These are phyloP conservation scores for Plemyria rubiginata DNA, from an alignment of 2,888 invertebrate species.

Conservation along the genomic window DNA sequence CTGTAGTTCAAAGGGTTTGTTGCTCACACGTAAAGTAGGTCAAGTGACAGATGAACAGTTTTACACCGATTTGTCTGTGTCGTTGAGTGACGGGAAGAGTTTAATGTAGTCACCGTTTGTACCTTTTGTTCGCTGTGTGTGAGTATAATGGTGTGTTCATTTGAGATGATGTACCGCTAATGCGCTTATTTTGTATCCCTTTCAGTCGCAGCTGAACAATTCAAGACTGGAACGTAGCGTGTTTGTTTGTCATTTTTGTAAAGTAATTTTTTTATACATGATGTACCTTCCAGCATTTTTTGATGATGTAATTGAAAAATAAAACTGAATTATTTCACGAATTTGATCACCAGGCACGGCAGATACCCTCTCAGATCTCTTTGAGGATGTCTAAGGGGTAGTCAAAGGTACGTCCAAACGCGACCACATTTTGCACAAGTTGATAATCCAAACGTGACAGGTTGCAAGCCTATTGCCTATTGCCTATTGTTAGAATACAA, in stretches of 20 bases:
- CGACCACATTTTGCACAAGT: no score
- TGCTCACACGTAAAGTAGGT: conserved; percentile 54
- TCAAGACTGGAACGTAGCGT: not conserved
- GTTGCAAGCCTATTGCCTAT: no score
- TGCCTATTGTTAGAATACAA: no score
- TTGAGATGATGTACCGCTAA: conserved; percentile 27
- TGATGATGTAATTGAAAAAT: no score
- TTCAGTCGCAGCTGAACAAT: not conserved
- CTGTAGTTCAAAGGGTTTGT: conserved; percentile 46
- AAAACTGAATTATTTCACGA: no score
- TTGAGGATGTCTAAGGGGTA: no score
- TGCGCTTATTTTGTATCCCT: conserved; percentile 19
- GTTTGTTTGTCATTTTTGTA: not conserved
- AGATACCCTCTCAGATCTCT: no score
- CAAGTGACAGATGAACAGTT: conserved; percentile 53
- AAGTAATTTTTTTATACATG: not conserved
- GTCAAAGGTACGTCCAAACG: no score
- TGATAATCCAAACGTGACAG: no score
- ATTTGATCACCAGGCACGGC: no score
- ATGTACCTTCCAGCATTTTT: no score
- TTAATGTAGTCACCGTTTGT: conserved; percentile 36
- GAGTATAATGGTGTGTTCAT: conserved; percentile 29
- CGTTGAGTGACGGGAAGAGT: conserved; percentile 35
- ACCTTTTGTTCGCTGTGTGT: conserved; percentile 26
- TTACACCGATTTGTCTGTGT: conserved; percentile 48